A percentile compares a stretch with the other conserved stretches of the same genome.
Evolutionary conservation across 2,888 invertebrate species (phyloP).

Genomic region (Drosophila macrospina): DNA sequence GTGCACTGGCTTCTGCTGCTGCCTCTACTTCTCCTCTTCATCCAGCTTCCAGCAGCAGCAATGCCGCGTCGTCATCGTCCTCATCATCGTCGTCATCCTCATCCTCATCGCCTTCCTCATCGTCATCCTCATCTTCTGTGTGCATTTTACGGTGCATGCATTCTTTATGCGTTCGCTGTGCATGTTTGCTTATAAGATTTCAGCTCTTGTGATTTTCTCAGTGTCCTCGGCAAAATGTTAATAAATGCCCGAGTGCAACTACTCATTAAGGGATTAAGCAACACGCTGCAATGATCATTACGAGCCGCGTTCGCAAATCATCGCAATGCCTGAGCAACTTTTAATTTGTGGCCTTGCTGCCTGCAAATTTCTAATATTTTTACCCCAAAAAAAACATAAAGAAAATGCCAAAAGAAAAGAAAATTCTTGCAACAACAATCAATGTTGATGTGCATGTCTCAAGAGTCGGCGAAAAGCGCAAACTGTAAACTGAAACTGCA

Average conservation of each 20-base stretch:
- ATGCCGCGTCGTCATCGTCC: neutral
- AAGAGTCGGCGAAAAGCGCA: constrained; percentile 45
- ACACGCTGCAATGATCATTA: constrained; percentile 52
- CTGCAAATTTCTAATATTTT: constrained; percentile 26
- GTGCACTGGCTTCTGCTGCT: constrained; percentile 8
- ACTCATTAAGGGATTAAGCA: constrained; percentile 76
- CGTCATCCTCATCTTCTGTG: constrained; percentile 48
- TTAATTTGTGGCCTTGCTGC: constrained; percentile 49
- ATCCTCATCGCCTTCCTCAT: constrained; percentile 37
- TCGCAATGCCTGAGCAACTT: constrained; percentile 36
- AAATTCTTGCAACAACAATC: constrained; percentile 33
- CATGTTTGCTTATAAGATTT: constrained; percentile 69
- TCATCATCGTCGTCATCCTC: constrained; percentile 19
- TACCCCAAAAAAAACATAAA: constrained; percentile 29
- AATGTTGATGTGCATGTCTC: constrained; percentile 51
- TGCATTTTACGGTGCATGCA: constrained; percentile 75
- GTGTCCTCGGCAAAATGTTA: constrained; percentile 62
- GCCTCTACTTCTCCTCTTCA: too few species aligned
- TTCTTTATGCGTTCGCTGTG: constrained; percentile 58
- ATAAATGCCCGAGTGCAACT: constrained; percentile 74
- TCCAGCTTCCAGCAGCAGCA: constrained; percentile 22
- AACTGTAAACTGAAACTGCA: constrained; percentile 35
- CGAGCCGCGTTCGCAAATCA: constrained; percentile 21
- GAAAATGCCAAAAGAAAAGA: too few species aligned
- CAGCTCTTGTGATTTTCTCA: constrained; percentile 40